These are phyloP conservation scores for Stictonetta naevosa DNA, from an alignment of 2,113 vertebrate species.

Conservation along the genomic window DNA sequence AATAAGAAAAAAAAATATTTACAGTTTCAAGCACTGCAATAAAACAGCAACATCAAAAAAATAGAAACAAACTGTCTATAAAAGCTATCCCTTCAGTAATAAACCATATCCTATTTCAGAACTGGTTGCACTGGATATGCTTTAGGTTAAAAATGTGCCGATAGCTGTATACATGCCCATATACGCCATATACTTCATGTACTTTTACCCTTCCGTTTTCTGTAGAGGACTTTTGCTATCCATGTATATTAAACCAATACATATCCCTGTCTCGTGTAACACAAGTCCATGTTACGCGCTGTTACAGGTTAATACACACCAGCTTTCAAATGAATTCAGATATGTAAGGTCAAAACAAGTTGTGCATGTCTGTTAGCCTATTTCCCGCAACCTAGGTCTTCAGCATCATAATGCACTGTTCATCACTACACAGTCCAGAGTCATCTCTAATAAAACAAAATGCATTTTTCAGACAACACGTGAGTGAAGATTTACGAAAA, in stretches of 20 bases:
- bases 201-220: not conserved
- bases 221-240: not conserved
- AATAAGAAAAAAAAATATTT: not conserved
- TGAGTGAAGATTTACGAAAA: not conserved
- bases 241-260: not conserved
- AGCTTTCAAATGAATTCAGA: not conserved
- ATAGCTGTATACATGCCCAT: not conserved
- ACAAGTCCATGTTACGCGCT: not conserved
- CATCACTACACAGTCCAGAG: not conserved
- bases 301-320: not conserved
- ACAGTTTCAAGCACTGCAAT: not conserved
- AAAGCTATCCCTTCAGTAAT: not conserved
- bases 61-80: not conserved
- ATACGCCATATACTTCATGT: not conserved
- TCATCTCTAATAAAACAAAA: not conserved
- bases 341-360: not conserved
- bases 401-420: not conserved
- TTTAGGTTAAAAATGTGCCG: not conserved
- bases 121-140: not conserved
- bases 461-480: not conserved
- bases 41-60: not conserved
- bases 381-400: not conserved
- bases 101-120: not conserved
- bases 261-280: not conserved
- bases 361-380: not conserved